Conservation (phyloP, 2,113 vertebrate genomes). For the Pituophis catenifer region DNA sequence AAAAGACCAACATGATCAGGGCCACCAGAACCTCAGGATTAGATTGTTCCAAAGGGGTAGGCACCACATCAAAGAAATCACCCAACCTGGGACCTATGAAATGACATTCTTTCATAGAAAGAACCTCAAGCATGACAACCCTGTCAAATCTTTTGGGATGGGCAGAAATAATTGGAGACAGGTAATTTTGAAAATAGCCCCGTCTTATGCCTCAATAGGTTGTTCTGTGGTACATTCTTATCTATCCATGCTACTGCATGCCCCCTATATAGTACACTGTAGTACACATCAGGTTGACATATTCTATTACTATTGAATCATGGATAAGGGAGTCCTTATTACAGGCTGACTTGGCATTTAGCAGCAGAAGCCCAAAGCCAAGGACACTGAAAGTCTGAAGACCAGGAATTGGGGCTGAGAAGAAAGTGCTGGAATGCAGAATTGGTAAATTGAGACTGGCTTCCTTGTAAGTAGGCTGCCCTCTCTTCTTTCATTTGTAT, state of each 20-base stretch:
- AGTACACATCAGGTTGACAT: neutral
- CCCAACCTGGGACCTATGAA: neutral
- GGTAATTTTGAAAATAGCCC: neutral
- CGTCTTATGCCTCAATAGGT: neutral
- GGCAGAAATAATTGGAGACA: neutral
- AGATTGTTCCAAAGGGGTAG: neutral
- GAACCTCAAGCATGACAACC: neutral
- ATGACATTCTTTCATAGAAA: neutral
- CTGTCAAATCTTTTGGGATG: neutral
- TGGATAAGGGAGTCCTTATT: neutral
- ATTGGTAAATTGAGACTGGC: neutral
- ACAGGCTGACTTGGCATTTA: neutral
- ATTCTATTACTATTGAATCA: neutral
- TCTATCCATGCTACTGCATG: neutral
- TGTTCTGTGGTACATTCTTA: neutral
- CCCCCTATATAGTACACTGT: neutral
- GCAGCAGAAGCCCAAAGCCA: neutral
- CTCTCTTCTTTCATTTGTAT: neutral
- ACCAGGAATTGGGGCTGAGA: neutral
- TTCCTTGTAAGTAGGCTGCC: neutral
- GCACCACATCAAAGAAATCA: neutral
- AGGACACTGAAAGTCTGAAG: neutral
- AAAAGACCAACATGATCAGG: neutral
- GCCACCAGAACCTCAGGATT: neutral
- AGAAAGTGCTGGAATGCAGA: neutral